phyloP scores from a whole-genome alignment of 2,888 invertebrate genomes.

The Nysson spinosus region DNA sequence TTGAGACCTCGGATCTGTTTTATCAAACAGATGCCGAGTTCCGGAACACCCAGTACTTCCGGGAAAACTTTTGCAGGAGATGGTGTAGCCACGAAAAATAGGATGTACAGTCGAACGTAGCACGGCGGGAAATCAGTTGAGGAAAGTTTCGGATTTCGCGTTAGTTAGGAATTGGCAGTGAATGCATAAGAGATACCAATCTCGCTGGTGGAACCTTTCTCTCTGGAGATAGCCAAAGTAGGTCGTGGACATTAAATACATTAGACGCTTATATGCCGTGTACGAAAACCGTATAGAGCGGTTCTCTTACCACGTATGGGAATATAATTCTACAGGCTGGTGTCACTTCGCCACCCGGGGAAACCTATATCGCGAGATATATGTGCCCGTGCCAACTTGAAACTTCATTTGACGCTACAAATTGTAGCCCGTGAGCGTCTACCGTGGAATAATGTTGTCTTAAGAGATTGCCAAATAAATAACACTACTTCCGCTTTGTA shows the following conservation, averaged over 20 bases:
- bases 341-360: constrained; percentile 27
- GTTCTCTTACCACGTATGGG: constrained; percentile 27
- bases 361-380: constrained; percentile 7
- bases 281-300: constrained; percentile 32
- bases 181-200: constrained; percentile 40
- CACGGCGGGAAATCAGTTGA: not conserved
- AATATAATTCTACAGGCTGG: constrained; percentile 44
- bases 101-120: not conserved
- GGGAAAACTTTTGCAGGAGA: not conserved
- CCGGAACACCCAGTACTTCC: too few species aligned
- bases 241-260: constrained; percentile 52
- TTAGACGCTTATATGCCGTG: constrained; percentile 25
- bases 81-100: too few species aligned
- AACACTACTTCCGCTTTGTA: too few species aligned
- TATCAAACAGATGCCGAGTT: too few species aligned
- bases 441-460: constrained; percentile 8
- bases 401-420: constrained; percentile 25
- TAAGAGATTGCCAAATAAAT: constrained; percentile 24
- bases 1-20: too few species aligned
- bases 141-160: constrained; percentile 18
- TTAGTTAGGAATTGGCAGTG: constrained; percentile 37
- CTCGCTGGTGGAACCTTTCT: constrained; percentile 35
- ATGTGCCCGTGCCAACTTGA: not conserved
- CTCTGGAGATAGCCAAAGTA: constrained; percentile 41
- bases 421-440: constrained; percentile 15